Conservation (phyloP, 1,140 invertebrate species). For the Apis cerana region DNA sequence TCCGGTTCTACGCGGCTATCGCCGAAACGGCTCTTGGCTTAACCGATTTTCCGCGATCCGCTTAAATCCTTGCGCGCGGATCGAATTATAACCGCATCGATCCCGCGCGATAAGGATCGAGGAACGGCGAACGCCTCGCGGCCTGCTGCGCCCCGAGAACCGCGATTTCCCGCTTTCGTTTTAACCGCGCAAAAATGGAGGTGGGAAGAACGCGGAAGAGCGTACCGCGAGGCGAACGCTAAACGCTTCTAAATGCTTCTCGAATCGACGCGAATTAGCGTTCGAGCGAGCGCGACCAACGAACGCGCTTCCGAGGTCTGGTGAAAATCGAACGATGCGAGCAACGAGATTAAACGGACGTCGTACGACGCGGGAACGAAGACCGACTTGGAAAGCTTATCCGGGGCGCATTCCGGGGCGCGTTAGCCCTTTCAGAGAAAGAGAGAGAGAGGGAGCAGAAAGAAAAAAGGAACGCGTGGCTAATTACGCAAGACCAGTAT, state of each 20-base stretch:
- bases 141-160: neutral
- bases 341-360: neutral
- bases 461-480: conserved; percentile 7
- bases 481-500: conserved; percentile 63
- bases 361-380: neutral
- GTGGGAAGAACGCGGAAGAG: conserved; percentile 64
- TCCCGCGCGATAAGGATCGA: conserved; percentile 23
- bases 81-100: conserved; percentile 10
- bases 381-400: neutral
- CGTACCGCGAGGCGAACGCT: conserved; percentile 47
- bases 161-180: conserved; percentile 22
- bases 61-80: conserved; percentile 1
- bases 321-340: conserved; percentile 8
- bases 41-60: conserved; percentile 30
- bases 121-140: neutral
- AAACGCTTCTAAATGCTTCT: conserved; percentile 68
- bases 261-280: conserved; percentile 59
- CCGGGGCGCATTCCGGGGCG: conserved; percentile 28
- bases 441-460: neutral
- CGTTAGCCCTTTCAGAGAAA: neutral
- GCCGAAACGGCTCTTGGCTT: conserved; percentile 22
- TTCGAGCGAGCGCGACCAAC: conserved; percentile 16
- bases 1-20: neutral
- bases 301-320: neutral
- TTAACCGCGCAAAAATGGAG: neutral